phyloP scores from a whole-genome alignment of 1,140 invertebrate species.

The Carposina sasakii region DNA sequence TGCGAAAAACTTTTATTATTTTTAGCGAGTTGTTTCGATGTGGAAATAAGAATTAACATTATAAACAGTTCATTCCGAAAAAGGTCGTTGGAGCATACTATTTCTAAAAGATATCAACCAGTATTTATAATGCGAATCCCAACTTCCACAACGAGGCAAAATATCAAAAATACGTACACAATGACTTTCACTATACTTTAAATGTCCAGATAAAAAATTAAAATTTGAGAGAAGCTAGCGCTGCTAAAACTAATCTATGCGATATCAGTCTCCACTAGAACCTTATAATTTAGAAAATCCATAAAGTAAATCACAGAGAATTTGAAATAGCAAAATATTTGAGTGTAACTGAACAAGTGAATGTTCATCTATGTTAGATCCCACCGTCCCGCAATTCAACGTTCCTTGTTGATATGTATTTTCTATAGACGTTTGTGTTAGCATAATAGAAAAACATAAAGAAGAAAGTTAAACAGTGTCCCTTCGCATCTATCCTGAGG shows the following conservation, averaged over 20 bases:
- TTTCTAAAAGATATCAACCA: no score
- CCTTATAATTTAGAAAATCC: slow-evolving; percentile 71
- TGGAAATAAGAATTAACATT: no score
- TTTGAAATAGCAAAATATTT: slow-evolving; percentile 67
- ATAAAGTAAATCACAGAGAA: slow-evolving; percentile 70
- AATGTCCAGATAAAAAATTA: slow-evolving; percentile 65
- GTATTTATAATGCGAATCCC: no score
- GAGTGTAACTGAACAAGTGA: slow-evolving; percentile 55
- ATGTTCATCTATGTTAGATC: slow-evolving; percentile 40
- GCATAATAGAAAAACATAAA: slow-evolving; percentile 48
- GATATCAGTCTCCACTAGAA: slow-evolving; percentile 72
- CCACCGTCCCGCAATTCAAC: slow-evolving; percentile 55
- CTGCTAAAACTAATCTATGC: slow-evolving; percentile 71
- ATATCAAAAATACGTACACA: slow-evolving; percentile 64
- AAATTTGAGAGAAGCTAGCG: slow-evolving; percentile 68
- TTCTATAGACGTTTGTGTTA: slow-evolving; percentile 58
- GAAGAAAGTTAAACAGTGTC: slow-evolving; percentile 51
- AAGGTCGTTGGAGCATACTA: no score
- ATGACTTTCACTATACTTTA: slow-evolving; percentile 40
- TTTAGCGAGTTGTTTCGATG: slow-evolving; percentile 38
- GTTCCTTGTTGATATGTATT: slow-evolving; percentile 67
- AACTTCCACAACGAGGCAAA: slow-evolving; percentile 52
- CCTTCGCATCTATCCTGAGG: slow-evolving; percentile 57
- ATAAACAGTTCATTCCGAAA: no score
- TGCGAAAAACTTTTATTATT: slow-evolving; percentile 22